Percentiles rank a stretch among this genome's conserved stretches.
Evolutionary conservation across 2,113 vertebrate species (phyloP).

Genomic region (Sterrhoptilus dennistouni): DNA sequence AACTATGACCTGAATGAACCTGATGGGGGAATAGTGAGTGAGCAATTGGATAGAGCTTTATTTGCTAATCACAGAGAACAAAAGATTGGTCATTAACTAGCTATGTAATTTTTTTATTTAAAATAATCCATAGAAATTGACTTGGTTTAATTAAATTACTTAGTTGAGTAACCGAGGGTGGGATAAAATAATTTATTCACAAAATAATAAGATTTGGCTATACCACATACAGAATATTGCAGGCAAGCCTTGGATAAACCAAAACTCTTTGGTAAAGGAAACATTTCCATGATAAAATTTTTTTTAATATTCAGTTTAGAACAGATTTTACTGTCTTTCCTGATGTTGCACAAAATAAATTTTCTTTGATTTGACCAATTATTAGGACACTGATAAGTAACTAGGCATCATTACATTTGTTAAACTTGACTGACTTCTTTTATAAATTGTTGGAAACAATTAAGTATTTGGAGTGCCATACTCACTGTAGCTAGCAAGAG

Average conservation of each 20-base stretch:
- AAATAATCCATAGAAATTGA: neutral
- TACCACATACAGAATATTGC: neutral
- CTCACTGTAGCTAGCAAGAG: neutral
- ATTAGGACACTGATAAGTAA: neutral
- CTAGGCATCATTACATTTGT: neutral
- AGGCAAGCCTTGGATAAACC: neutral
- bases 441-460: neutral
- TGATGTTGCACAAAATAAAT: neutral
- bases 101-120: neutral
- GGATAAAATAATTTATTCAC: neutral
- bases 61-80: neutral
- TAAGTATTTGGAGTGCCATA: neutral
- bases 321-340: neutral
- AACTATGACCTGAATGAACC: neutral
- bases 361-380: neutral
- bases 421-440: neutral
- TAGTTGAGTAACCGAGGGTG: neutral
- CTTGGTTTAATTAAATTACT: neutral
- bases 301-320: neutral
- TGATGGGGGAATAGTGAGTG: fast-evolving
- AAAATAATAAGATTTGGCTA: neutral
- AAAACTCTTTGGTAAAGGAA: neutral
- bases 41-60: neutral
- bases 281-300: neutral
- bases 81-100: neutral